Evolutionary conservation across 2,888 invertebrate species (phyloP).

Genomic region (Physocephala rufipes): DNA sequence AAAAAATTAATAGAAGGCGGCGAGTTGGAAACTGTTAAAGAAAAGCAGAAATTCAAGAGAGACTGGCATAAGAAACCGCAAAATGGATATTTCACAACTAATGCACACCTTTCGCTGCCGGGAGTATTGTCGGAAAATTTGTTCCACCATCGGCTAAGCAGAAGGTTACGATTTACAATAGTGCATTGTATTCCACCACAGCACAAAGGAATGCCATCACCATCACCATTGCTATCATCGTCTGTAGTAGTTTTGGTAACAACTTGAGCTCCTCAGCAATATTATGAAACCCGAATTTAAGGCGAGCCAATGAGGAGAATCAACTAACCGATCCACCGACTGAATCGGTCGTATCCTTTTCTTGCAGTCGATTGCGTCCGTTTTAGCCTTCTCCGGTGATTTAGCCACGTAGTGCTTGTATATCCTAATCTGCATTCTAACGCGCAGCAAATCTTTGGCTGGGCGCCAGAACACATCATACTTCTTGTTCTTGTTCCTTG

Average conservation of each 20-base stretch:
- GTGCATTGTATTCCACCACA: not conserved
- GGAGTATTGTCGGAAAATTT: conserved; percentile 9
- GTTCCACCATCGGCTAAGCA: conserved; percentile 12
- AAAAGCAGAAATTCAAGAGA: conserved; percentile 12
- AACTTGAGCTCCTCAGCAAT: too few species aligned
- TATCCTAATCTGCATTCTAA: not conserved
- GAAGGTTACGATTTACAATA: conserved; percentile 20
- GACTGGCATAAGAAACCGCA: conserved; percentile 25
- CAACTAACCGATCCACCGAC: not conserved
- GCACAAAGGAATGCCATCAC: not conserved
- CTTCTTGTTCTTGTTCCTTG: conserved; percentile 15
- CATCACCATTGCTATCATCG: not conserved
- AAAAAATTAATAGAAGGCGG: not conserved
- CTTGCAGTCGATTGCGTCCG: not conserved
- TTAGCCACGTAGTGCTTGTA: not conserved
- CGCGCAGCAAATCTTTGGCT: conserved; percentile 14
- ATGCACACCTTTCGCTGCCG: not conserved
- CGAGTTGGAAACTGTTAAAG: not conserved
- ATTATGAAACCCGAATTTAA: too few species aligned
- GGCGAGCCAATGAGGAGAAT: not conserved
- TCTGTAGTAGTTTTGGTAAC: too few species aligned
- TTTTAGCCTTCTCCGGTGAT: not conserved
- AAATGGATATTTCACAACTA: conserved; percentile 22
- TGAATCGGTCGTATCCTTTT: conserved; percentile 11
- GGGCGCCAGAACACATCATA: not conserved